These are phyloP conservation scores for Drosophila limbata DNA, from an alignment of 2,888 invertebrate genomes.

Conservation along the genomic window DNA sequence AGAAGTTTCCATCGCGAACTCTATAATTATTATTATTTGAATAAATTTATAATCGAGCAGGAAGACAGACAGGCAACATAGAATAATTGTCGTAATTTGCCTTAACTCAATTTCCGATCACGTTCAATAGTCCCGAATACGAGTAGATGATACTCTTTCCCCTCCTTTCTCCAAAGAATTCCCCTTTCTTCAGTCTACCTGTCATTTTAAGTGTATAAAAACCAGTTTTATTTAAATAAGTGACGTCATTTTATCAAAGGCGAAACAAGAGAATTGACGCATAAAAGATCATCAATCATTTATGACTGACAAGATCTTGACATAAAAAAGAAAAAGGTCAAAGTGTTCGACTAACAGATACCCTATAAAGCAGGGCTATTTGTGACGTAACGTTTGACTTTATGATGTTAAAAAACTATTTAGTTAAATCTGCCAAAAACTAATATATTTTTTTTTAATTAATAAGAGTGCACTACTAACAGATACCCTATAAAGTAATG, in stretches of 20 bases:
- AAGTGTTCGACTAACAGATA: neutral
- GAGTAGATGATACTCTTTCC: neutral
- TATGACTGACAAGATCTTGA: slow-evolving; percentile 22
- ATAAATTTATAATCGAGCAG: neutral
- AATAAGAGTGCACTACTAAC: neutral
- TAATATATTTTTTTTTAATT: neutral
- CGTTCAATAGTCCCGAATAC: slow-evolving; percentile 30
- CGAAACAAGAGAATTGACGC: slow-evolving; percentile 1
- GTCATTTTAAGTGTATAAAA: neutral
- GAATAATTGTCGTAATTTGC: slow-evolving; percentile 21
- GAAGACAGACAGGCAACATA: slow-evolving; percentile 7
- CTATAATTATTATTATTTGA: slow-evolving; percentile 20
- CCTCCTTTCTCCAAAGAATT: too few relatives aligned
- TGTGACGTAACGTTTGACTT: neutral
- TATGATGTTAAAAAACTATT: neutral
- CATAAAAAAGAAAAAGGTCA: neutral
- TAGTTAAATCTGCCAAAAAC: neutral
- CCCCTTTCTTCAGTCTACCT: neutral
- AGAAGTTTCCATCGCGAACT: neutral
- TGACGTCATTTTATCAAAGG: slow-evolving; percentile 28
- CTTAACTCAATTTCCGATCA: slow-evolving; percentile 33
- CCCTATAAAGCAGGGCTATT: neutral
- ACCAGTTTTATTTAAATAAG: slow-evolving; percentile 23
- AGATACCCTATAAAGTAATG: neutral
- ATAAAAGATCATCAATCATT: slow-evolving; percentile 38